phyloP scores from a whole-genome alignment of 2,113 vertebrate species.

The Antechinus flavipes region DNA sequence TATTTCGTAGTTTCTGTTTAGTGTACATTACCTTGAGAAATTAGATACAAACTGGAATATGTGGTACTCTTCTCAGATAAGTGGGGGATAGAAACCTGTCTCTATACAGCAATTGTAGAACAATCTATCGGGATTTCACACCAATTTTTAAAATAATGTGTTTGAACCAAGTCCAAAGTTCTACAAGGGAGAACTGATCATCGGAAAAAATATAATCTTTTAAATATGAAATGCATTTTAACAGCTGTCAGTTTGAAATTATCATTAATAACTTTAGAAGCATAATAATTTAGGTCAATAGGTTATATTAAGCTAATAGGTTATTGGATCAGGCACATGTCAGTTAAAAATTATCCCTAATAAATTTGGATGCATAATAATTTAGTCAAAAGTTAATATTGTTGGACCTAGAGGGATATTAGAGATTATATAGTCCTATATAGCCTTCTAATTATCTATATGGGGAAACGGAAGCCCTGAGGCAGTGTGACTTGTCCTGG shows the following conservation, averaged over 20 bases:
- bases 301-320: not conserved
- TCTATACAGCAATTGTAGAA: not conserved
- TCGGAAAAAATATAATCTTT: not conserved
- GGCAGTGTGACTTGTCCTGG: not conserved
- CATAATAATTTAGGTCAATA: constrained; percentile 1
- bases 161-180: not conserved
- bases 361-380: not conserved
- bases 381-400: not conserved
- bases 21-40: not conserved
- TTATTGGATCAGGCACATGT: not conserved
- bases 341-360: not conserved
- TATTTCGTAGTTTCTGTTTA: constrained; percentile 24
- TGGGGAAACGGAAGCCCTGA: not conserved
- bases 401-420: not conserved
- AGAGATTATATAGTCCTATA: not conserved
- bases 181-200: not conserved
- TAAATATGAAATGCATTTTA: not conserved
- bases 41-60: not conserved
- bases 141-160: not conserved
- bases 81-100: not conserved
- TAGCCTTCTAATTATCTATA: not conserved
- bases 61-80: not conserved
- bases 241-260: constrained; percentile 5
- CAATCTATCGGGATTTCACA: not conserved
- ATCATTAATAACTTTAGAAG: not conserved